Conservation (phyloP, 2,797 vertebrate species). For the Hemibagrus guttatus region DNA sequence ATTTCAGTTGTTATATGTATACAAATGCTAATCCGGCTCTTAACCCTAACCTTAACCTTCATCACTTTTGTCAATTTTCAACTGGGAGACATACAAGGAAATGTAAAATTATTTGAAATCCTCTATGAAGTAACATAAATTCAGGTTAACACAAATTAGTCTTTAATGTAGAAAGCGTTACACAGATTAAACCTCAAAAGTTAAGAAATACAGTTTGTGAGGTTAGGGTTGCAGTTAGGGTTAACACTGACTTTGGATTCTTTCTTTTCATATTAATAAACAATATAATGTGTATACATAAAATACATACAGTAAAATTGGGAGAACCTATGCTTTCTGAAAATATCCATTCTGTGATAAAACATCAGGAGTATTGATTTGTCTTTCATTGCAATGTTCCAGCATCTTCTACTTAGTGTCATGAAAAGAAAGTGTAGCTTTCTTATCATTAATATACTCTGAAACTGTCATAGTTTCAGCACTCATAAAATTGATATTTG, state of each 20-base stretch:
- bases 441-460: not conserved
- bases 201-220: not conserved
- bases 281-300: not conserved
- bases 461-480: not conserved
- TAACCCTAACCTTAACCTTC: not conserved
- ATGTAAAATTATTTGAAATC: not conserved
- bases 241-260: not conserved
- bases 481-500: not conserved
- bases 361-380: not conserved
- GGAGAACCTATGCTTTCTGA: not conserved
- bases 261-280: not conserved
- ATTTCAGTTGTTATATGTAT: not conserved
- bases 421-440: not conserved
- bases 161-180: not conserved
- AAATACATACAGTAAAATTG: too few species aligned
- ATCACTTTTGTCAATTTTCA: not conserved
- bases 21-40: not conserved
- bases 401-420: not conserved
- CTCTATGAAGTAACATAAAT: not conserved
- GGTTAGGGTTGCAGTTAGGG: not conserved
- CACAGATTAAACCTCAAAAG: not conserved
- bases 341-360: not conserved
- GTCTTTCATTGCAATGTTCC: not conserved
- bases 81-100: not conserved
- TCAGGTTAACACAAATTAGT: not conserved